A percentile compares a stretch with the other conserved stretches of the same genome.
Evolutionary conservation across 2,888 invertebrate genomes (phyloP).

Genomic region (Micoletzkya japonica): DNA sequence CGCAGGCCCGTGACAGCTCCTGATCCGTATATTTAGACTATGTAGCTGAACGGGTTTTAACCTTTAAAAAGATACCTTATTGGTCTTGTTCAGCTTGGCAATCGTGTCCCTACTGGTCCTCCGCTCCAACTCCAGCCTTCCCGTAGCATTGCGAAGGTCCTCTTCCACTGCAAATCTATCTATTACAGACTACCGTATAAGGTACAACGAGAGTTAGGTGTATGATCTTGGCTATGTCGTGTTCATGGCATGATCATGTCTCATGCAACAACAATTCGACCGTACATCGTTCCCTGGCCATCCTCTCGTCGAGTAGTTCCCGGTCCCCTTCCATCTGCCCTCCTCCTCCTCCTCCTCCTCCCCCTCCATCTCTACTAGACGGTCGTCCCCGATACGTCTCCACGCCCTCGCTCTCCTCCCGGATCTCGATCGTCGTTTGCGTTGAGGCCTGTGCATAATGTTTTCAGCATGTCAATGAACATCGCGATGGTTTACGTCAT

Average conservation of each 20-base stretch:
- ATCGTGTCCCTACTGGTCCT: slow-evolving; percentile 7
- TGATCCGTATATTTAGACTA: too few species aligned
- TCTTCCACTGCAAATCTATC: slow-evolving; percentile 3
- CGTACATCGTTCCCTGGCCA: too few species aligned
- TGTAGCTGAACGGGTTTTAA: not conserved
- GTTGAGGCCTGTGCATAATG: too few species aligned
- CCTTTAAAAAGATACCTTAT: slow-evolving; percentile 19
- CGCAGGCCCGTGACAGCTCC: slow-evolving; percentile 20
- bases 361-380: not conserved
- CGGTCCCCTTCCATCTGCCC: too few species aligned
- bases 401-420: too few species aligned
- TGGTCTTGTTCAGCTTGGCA: slow-evolving; percentile 6
- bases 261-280: not conserved
- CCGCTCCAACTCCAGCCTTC: slow-evolving; percentile 9
- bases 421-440: too few species aligned
- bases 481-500: too few species aligned
- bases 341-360: too few species aligned
- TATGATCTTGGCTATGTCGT: not conserved
- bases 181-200: not conserved
- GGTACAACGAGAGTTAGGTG: not conserved
- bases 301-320: too few species aligned
- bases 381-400: too few species aligned
- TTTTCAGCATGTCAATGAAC: too few species aligned
- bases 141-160: not conserved
- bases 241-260: not conserved